phyloP scores from a whole-genome alignment of 1,140 invertebrate genomes.

The Ips nitidus region DNA sequence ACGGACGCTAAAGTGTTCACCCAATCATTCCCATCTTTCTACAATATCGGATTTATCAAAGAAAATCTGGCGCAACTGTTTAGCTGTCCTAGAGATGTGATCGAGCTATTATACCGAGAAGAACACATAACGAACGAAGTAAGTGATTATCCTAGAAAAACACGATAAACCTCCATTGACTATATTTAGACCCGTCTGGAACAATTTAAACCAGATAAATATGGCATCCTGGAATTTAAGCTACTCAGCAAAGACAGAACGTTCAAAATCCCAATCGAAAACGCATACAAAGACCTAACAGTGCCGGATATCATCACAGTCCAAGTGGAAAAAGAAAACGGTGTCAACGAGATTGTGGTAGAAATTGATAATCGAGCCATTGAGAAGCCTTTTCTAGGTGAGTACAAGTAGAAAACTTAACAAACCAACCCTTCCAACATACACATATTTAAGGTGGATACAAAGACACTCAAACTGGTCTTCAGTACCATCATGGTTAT shows the following conservation, averaged over 20 bases:
- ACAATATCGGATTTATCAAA: constrained; percentile 26
- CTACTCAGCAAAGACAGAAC: constrained; percentile 39
- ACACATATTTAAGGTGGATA: constrained; percentile 55
- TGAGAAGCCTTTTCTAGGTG: constrained; percentile 61
- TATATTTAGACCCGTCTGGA: constrained; percentile 24
- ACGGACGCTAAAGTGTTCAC: constrained; percentile 44
- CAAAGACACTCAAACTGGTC: constrained; percentile 57
- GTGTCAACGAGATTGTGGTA: constrained; percentile 57
- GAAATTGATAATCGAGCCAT: constrained; percentile 60
- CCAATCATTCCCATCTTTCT: constrained; percentile 39
- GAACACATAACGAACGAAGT: constrained; percentile 27
- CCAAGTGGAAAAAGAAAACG: constrained; percentile 52
- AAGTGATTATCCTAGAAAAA: not conserved
- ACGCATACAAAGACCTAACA: constrained; percentile 43
- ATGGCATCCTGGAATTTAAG: constrained; percentile 43
- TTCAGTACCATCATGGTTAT: constrained; percentile 63
- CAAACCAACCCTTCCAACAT: not conserved
- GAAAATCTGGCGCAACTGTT: constrained; percentile 20
- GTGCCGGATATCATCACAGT: constrained; percentile 60
- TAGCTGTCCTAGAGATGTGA: constrained; percentile 14
- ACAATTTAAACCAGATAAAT: constrained; percentile 37
- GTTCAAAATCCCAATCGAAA: constrained; percentile 39
- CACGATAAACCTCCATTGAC: constrained; percentile 1
- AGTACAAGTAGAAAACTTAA: not conserved
- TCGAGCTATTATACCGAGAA: constrained; percentile 21